Conservation (phyloP, 2,888 invertebrate genomes). For the Phortica magna region DNA sequence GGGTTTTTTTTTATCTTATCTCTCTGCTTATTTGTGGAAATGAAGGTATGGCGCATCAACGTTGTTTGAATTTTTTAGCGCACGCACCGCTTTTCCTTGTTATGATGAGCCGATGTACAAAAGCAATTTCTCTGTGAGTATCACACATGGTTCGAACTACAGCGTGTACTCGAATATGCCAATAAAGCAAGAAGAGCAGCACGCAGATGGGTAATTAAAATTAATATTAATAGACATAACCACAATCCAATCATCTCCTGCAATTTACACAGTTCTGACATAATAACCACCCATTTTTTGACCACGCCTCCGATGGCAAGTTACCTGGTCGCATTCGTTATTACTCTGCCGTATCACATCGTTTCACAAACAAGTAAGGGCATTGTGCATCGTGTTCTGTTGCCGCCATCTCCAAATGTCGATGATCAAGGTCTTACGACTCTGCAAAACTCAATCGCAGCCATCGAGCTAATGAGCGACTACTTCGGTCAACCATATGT, state of each 20-base stretch:
- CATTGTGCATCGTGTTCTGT: conserved; percentile 56
- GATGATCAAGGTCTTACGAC: conserved; percentile 11
- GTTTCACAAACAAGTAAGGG: conserved; percentile 60
- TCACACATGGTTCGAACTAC: neutral
- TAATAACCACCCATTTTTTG: conserved; percentile 72
- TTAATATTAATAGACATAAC: too few species aligned
- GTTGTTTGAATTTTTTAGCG: neutral
- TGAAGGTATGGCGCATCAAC: neutral
- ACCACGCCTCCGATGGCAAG: conserved; percentile 84
- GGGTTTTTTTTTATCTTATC: neutral
- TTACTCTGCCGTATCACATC: conserved; percentile 80
- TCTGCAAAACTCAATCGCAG: conserved; percentile 43
- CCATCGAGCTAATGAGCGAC: conserved; percentile 76
- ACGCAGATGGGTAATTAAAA: neutral
- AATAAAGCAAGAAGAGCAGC: neutral
- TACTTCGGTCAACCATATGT: conserved; percentile 86
- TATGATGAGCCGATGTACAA: conserved; percentile 18
- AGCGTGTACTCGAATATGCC: conserved; percentile 8
- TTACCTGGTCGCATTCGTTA: conserved; percentile 88
- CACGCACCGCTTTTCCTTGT: conserved; percentile 15
- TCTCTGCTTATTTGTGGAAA: neutral
- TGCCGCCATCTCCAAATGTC: neutral
- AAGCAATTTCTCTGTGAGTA: too few species aligned
- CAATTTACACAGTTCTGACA: too few species aligned
- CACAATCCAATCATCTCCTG: too few species aligned